phyloP scores from a whole-genome alignment of 2,797 vertebrate genomes.

The Coluber constrictor region DNA sequence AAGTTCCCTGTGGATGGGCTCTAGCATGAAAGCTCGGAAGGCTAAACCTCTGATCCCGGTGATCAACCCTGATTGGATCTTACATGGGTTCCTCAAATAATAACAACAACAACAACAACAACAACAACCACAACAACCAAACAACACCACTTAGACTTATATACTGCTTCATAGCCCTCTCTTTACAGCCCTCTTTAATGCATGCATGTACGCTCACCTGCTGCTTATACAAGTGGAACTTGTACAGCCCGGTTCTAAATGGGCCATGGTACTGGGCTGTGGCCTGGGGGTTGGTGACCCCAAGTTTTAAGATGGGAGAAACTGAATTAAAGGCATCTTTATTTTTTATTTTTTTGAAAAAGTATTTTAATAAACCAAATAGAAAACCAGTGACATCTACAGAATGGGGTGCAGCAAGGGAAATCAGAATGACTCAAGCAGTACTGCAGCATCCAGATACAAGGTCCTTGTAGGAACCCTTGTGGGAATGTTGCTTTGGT shows the following conservation, averaged over 20 bases:
- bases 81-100: background rate
- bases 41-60: background rate
- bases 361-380: background rate
- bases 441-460: background rate
- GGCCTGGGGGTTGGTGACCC: background rate
- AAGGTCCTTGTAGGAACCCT: background rate
- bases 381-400: background rate
- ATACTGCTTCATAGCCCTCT: too few relatives aligned
- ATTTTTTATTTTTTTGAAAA: background rate
- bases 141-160: too few relatives aligned
- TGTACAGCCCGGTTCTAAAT: background rate
- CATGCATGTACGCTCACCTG: fast-evolving
- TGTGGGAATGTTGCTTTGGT: background rate
- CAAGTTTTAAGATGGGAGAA: background rate
- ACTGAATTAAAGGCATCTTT: background rate
- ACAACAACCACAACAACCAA: too few relatives aligned
- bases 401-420: background rate
- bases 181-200: too few relatives aligned
- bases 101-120: too few relatives aligned
- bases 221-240: background rate
- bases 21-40: background rate
- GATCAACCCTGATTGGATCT: background rate
- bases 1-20: background rate
- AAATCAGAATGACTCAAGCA: background rate
- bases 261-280: background rate